Evolutionary conservation across 2,113 vertebrate species (phyloP).

Genomic region (Pica pica): DNA sequence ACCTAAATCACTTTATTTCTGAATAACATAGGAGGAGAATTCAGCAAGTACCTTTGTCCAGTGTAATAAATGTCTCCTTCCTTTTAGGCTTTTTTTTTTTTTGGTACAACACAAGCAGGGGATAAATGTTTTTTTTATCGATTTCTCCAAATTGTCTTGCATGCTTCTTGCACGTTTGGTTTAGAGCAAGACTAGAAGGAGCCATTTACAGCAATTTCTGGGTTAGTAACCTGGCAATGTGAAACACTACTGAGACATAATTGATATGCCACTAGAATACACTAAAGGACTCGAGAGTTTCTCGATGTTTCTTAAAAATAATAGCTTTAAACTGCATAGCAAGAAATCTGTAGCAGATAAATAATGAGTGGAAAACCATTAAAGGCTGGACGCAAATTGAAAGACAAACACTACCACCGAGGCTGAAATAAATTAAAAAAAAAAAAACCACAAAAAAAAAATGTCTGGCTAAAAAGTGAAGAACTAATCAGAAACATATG

Average conservation of each 20-base stretch:
- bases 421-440: background rate
- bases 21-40: background rate
- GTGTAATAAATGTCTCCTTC: background rate
- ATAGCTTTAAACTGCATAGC: background rate
- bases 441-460: background rate
- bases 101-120: background rate
- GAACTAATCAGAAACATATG: background rate
- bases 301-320: background rate
- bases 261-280: background rate
- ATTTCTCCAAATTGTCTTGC: background rate
- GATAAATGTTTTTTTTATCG: background rate
- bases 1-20: background rate
- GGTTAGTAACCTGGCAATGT: background rate
- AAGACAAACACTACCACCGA: background rate
- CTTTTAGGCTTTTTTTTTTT: background rate
- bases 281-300: background rate
- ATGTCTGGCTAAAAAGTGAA: background rate
- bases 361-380: background rate
- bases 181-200: background rate
- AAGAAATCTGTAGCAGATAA: background rate
- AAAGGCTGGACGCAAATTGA: background rate
- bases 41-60: background rate
- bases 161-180: background rate
- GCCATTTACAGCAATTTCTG: background rate
- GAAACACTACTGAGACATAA: background rate